Evolutionary conservation across 1,140 invertebrate genomes (phyloP).

Genomic region (Drosophila ercepeae): DNA sequence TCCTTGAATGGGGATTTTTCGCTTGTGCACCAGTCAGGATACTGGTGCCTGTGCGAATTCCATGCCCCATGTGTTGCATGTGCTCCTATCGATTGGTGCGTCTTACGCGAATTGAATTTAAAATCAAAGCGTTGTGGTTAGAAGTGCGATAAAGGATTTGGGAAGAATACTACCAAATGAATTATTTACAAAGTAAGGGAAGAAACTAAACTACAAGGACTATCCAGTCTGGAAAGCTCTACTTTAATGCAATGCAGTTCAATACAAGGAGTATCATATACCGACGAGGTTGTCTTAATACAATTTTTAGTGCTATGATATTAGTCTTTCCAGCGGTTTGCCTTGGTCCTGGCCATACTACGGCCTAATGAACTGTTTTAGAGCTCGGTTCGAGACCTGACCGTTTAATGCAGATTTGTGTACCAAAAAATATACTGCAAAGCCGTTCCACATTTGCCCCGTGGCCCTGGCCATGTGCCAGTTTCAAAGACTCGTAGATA

Average conservation of each 20-base stretch:
- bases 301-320: not conserved
- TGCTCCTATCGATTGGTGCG: slow-evolving; percentile 39
- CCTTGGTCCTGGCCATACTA: slow-evolving; percentile 27
- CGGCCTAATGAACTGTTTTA: slow-evolving; percentile 57
- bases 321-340: not conserved
- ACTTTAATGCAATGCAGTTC: not conserved
- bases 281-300: not conserved
- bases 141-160: slow-evolving; percentile 1
- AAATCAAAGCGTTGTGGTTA: slow-evolving; percentile 48
- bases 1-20: slow-evolving; percentile 40
- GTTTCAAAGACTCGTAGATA: slow-evolving; percentile 27
- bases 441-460: slow-evolving; percentile 38
- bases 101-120: slow-evolving; percentile 52
- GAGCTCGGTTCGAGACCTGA: not conserved
- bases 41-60: not conserved
- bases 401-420: slow-evolving; percentile 72
- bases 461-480: slow-evolving; percentile 64
- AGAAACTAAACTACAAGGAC: not conserved
- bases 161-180: not conserved
- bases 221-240: not conserved
- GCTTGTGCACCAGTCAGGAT: slow-evolving; percentile 8
- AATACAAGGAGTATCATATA: not conserved
- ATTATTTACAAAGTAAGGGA: not conserved
- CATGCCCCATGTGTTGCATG: slow-evolving; percentile 63
- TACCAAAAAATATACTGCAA: slow-evolving; percentile 56